phyloP scores from a whole-genome alignment of 2,113 vertebrate genomes.

The Crotalus helleri region DNA sequence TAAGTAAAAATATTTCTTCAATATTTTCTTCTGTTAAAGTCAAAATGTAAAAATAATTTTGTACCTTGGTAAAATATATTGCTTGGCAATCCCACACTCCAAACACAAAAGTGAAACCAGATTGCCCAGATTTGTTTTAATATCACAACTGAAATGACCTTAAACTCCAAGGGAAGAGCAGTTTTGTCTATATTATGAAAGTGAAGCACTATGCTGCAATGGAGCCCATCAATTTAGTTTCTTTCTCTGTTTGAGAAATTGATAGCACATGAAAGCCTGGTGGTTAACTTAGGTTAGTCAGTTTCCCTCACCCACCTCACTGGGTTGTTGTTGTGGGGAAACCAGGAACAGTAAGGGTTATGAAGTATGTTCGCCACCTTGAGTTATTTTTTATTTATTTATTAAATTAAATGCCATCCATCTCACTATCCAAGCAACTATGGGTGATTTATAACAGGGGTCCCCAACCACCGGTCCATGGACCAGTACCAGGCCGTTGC shows the following conservation, averaged over 20 bases:
- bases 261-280: neutral
- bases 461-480: no score
- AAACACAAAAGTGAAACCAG: neutral
- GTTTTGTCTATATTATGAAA: neutral
- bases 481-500: no score
- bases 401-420: neutral
- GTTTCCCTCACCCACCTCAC: neutral
- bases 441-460: no score
- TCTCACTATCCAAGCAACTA: neutral
- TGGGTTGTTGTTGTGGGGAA: neutral
- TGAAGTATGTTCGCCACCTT: neutral
- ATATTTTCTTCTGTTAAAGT: neutral
- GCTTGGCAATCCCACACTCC: neutral
- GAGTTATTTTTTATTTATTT: neutral
- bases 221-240: neutral
- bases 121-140: neutral
- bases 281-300: neutral
- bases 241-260: neutral
- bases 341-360: neutral
- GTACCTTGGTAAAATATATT: neutral
- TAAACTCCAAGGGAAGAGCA: neutral
- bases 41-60: neutral
- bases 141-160: neutral
- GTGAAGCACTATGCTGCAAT: neutral
- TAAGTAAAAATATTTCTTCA: neutral